Percentiles rank a stretch among this genome's conserved stretches.
Evolutionary conservation across 2,113 vertebrate genomes (phyloP).

Genomic region (Dasypus novemcinctus): DNA sequence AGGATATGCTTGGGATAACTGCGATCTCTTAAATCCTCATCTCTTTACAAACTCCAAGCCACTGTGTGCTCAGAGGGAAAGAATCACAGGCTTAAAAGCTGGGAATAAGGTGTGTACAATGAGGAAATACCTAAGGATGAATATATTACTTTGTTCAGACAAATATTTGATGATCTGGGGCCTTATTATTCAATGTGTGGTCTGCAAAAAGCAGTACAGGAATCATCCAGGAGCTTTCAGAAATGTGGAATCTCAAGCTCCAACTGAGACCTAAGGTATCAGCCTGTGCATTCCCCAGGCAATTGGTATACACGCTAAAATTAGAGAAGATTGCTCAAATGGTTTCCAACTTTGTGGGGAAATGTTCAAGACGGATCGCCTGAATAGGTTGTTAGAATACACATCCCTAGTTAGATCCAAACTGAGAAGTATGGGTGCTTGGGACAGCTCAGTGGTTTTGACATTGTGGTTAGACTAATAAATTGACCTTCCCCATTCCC

Average conservation of each 20-base stretch:
- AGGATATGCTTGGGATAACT: neutral
- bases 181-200: neutral
- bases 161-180: neutral
- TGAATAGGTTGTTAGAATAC: neutral
- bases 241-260: neutral
- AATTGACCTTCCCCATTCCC: neutral
- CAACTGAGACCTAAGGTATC: neutral
- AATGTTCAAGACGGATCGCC: neutral
- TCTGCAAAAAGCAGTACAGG: neutral
- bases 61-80: neutral
- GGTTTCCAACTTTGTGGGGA: neutral
- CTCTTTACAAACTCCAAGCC: neutral
- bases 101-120: neutral
- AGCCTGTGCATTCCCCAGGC: neutral
- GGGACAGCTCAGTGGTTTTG: neutral
- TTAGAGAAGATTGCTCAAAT: neutral
- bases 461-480: neutral
- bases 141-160: neutral
- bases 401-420: neutral
- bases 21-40: neutral
- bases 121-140: neutral
- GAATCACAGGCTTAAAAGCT: neutral
- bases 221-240: neutral
- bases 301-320: neutral
- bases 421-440: neutral